Evolutionary conservation across 1,140 invertebrate genomes (phyloP), one percentile per base, ranked within the genome.

Genomic region (Pseudoatta argentina): DNA sequence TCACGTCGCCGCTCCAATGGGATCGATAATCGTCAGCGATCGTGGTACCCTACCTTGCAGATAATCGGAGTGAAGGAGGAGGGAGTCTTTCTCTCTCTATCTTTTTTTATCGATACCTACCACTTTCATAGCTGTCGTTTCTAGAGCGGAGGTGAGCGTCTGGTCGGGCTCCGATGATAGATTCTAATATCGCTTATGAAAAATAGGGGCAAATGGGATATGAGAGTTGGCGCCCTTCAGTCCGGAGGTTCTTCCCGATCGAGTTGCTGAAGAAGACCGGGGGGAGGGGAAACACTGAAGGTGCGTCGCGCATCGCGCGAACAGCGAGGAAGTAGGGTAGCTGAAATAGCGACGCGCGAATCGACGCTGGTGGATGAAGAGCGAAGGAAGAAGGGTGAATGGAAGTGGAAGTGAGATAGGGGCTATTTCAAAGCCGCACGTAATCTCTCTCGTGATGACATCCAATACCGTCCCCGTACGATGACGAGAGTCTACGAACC

Each of bases 21-120:
- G 87, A 85, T 91, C 93, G 91, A 93, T 93, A 94, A 94, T 93
- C 93, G 91, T 87, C 87, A 87, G 78, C 91, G 90, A 93, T 93
- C 92, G 88, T 85, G 88, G 86, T 64, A 89, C 71, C 87, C 89
- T 79, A 89, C 90, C 88, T 86, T 53, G 44, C 76, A 90, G 86
- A 91, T 92, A 93, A 93, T 91, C 89, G 85, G 61, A n/a, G 0
- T 0, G 69, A 34, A 24, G 69, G 34, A 48, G 30, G 5, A 10
- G 30, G 30, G 30, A 5, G 30, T 44, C 39, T 21, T 16, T 66
- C 30, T 39, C 30, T 76, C 87, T 88, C 67, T 86, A 88, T 91
- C 87, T 90, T 92, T 88, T 88, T 91, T 91, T 88, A 93, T 90
- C 90, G 89, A 83, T 92, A 82, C n/a, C 64, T 69, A 86, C 81